Evolutionary conservation across 2,113 vertebrate species (phyloP).

Genomic region (Corynorhinus townsendii): DNA sequence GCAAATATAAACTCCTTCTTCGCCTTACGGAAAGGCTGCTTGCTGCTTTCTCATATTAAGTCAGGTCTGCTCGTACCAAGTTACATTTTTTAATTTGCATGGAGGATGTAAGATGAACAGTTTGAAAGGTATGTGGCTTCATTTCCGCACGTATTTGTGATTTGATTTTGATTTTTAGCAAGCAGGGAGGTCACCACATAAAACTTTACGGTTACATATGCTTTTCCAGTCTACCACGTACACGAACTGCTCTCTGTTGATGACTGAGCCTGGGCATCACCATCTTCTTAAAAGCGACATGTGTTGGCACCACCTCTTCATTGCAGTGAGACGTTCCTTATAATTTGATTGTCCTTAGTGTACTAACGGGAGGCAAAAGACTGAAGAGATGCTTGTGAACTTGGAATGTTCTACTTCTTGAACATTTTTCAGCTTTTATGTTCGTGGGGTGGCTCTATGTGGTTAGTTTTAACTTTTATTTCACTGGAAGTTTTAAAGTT

Average conservation of each 20-base stretch:
- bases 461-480: conserved; percentile 35
- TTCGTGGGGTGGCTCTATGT: conserved; percentile 30
- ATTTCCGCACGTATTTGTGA: neutral
- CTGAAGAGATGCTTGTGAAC: neutral
- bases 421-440: neutral
- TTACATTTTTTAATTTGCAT: conserved; percentile 6
- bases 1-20: conserved; percentile 12
- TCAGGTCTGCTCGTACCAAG: neutral
- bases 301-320: neutral
- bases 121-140: conserved; percentile 10
- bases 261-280: neutral
- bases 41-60: conserved; percentile 26
- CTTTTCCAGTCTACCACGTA: neutral
- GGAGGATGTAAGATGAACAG: neutral
- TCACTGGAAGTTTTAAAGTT: conserved; percentile 53
- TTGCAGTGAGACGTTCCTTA: neutral
- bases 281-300: neutral
- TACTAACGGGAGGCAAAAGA: neutral
- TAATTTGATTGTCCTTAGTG: neutral
- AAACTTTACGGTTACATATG: neutral
- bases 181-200: neutral
- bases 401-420: conserved; percentile 21
- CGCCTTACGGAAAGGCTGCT: conserved; percentile 36
- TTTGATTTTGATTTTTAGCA: conserved; percentile 32
- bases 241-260: neutral